Percentiles rank a stretch among this genome's conserved stretches.
phyloP scores from a whole-genome alignment of 2,797 vertebrate species.

The Naso thynnoides region DNA sequence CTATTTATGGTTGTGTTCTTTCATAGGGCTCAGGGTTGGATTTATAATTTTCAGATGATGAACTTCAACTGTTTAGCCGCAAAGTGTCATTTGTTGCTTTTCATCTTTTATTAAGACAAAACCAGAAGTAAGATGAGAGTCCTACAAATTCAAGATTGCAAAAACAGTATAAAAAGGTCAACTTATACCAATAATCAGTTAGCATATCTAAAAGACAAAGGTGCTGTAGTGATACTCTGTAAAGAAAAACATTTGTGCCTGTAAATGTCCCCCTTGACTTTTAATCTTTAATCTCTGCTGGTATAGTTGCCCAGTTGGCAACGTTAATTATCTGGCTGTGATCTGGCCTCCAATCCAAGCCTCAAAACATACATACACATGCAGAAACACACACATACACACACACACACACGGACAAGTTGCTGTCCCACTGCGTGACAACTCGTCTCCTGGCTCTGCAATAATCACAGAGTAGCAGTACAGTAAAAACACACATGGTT shows the following conservation, averaged over 20 bases:
- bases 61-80: slow-evolving; percentile 11
- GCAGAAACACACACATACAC: not conserved
- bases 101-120: slow-evolving; percentile 23
- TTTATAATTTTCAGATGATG: slow-evolving; percentile 31
- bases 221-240: not conserved
- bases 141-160: slow-evolving; percentile 4
- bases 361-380: slow-evolving; percentile 31
- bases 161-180: not conserved
- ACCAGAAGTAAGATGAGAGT: slow-evolving; percentile 4
- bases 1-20: slow-evolving; percentile 38
- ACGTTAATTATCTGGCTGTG: slow-evolving; percentile 56
- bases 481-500: slow-evolving; percentile 78
- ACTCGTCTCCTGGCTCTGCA: slow-evolving; percentile 55
- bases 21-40: slow-evolving; percentile 5
- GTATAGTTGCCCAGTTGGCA: slow-evolving; percentile 62
- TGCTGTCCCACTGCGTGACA: slow-evolving; percentile 58
- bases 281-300: slow-evolving; percentile 1
- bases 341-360: slow-evolving; percentile 39
- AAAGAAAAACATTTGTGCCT: not conserved
- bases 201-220: not conserved
- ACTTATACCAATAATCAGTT: not conserved
- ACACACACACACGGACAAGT: slow-evolving; percentile 43
- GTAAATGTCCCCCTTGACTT: slow-evolving; percentile 1
- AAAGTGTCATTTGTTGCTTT: slow-evolving; percentile 19
- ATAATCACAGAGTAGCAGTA: slow-evolving; percentile 74